Evolutionary conservation across 1,140 invertebrate species (phyloP).

Genomic region (Neodiprion pinetum): DNA sequence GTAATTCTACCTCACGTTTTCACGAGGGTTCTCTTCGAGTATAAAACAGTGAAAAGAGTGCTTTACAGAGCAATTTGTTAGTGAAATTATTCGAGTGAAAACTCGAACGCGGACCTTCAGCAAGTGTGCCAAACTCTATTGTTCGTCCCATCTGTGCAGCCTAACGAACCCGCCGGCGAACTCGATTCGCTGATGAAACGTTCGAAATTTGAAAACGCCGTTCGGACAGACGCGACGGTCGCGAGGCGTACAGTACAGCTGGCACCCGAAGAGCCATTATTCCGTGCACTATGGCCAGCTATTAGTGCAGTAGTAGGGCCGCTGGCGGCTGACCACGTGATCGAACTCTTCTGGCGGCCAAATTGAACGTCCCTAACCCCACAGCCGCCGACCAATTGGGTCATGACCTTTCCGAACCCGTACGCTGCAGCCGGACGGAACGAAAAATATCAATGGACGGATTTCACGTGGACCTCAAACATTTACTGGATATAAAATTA

Average conservation of each 20-base stretch:
- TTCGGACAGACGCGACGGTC: not conserved
- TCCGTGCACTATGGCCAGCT: conserved; percentile 4
- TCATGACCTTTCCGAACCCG: not conserved
- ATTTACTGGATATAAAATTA: not conserved
- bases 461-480: not conserved
- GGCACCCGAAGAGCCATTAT: conserved; percentile 3
- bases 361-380: not conserved
- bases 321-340: conserved; percentile 1
- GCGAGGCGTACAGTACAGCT: not conserved
- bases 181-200: not conserved
- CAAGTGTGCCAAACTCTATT: not conserved
- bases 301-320: conserved; percentile 1
- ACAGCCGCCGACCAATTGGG: not conserved
- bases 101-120: too few relatives aligned
- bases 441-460: not conserved
- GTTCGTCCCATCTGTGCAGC: not conserved
- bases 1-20: too few relatives aligned
- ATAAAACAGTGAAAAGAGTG: too few relatives aligned
- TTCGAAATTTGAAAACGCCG: not conserved
- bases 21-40: too few relatives aligned
- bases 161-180: conserved; percentile 1
- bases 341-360: not conserved
- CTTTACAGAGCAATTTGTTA: too few relatives aligned
- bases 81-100: too few relatives aligned
- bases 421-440: not conserved